Evolutionary conservation across 2,797 vertebrate species (phyloP).

Genomic region (Argyrosomus regius): DNA sequence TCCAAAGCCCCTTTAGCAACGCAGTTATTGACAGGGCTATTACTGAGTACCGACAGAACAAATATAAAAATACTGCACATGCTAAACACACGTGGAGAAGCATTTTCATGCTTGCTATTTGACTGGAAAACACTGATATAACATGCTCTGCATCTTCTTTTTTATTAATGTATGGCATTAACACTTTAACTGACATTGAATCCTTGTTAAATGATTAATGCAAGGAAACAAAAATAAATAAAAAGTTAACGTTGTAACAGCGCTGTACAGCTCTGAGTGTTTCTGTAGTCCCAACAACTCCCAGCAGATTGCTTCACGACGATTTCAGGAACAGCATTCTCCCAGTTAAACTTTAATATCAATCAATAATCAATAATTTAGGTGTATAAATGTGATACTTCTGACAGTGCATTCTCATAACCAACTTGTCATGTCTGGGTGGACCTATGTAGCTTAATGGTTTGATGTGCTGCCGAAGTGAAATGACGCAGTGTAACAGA

Average conservation of each 20-base stretch:
- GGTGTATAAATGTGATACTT: not conserved
- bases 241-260: not conserved
- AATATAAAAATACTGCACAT: not conserved
- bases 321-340: not conserved
- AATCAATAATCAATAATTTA: not conserved
- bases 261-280: too few species aligned
- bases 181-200: not conserved
- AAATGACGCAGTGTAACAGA: too few species aligned
- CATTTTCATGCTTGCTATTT: not conserved
- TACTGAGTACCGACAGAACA: not conserved
- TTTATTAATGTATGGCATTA: not conserved
- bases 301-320: not conserved
- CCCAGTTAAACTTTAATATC: not conserved
- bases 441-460: too few species aligned
- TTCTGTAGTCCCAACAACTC: not conserved
- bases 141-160: not conserved
- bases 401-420: not conserved
- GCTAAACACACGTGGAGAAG: not conserved
- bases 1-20: conserved; percentile 20
- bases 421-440: too few species aligned
- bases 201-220: not conserved
- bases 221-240: not conserved
- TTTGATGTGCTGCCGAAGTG: too few species aligned
- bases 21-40: conserved; percentile 15
- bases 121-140: not conserved